These are phyloP conservation scores for Cantharis rufa DNA, from an alignment of 2,888 invertebrate genomes.

Conservation along the genomic window DNA sequence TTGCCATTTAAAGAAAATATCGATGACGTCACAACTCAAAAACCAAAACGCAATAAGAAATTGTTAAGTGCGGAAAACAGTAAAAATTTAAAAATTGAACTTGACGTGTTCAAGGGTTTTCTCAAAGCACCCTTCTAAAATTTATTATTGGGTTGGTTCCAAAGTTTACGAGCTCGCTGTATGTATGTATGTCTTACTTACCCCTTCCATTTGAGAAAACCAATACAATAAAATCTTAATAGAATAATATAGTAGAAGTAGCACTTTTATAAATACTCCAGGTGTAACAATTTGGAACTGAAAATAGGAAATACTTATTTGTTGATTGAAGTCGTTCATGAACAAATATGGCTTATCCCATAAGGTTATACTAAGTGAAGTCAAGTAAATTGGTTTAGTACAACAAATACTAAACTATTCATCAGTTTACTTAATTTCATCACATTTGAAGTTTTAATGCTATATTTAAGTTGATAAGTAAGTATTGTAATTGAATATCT, in stretches of 20 bases:
- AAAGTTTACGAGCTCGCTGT: no score
- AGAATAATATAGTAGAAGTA: neutral
- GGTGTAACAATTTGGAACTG: neutral
- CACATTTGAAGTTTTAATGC: neutral
- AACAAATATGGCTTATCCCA: neutral
- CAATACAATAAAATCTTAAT: neutral
- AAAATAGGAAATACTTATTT: neutral
- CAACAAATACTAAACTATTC: neutral
- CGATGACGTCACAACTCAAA: no score
- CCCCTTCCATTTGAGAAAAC: no score
- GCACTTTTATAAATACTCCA: neutral
- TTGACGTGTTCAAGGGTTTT: no score
- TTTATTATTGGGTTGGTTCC: no score
- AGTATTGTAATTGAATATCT: neutral
- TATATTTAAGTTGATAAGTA: neutral
- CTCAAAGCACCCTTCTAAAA: no score
- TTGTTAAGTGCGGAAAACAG: no score
- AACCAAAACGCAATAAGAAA: no score
- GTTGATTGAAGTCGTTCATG: neutral
- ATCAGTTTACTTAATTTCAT: neutral
- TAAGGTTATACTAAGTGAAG: neutral
- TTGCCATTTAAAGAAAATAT: no score
- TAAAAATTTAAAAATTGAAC: no score
- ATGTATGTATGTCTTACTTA: no score
- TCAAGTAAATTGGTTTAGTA: neutral